Evolutionary conservation across 2,113 vertebrate genomes (phyloP).

Genomic region (Phoenicopterus ruber): DNA sequence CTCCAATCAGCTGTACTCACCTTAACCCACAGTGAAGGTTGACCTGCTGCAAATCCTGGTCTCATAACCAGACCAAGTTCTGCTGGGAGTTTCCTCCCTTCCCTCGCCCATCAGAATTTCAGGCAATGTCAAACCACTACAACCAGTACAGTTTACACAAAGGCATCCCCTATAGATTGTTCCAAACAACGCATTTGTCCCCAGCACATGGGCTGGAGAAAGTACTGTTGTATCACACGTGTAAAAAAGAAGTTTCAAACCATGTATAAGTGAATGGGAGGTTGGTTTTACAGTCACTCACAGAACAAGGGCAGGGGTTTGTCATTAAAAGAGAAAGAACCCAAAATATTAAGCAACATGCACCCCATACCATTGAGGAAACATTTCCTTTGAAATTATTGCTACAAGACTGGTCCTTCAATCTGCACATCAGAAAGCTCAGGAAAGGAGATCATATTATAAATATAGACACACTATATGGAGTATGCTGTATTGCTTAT

Average conservation of each 20-base stretch:
- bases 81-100: not conserved
- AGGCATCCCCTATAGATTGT: rapidly evolving
- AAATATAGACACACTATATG: not conserved
- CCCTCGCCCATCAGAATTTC: not conserved
- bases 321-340: not conserved
- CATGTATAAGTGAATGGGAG: not conserved
- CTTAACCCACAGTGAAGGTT: not conserved
- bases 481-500: not conserved
- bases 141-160: not conserved
- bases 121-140: not conserved
- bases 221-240: rapidly evolving
- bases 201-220: not conserved
- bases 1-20: not conserved
- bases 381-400: not conserved
- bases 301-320: not conserved
- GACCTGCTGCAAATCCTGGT: not conserved
- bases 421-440: not conserved
- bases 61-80: not conserved
- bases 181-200: not conserved
- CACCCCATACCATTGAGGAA: not conserved
- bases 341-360: not conserved
- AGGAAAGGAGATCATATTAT: not conserved
- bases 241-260: not conserved
- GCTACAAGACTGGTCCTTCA: not conserved
- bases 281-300: not conserved